Base-by-base conservation (phyloP, 2,797 vertebrate species). In the Fringilla coelebs region DNA sequence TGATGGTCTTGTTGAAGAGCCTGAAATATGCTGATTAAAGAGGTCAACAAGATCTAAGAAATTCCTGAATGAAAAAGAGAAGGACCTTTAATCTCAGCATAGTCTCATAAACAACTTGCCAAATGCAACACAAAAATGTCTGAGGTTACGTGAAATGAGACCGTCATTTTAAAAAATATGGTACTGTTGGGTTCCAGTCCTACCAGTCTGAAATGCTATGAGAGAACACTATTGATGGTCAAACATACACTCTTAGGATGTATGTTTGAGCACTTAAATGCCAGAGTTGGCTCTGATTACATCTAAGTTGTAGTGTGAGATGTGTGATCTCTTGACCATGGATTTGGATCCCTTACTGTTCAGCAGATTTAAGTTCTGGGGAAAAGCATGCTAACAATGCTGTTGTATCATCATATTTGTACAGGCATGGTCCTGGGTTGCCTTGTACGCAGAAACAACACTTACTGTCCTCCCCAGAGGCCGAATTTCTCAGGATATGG, bases 391-490 rank as follows among this genome's bases (percentile, higher is more conserved):
- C 51, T 62, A 72, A 90, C 90, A 88, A 91, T 73, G 46, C 60
- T 74, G 10, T 75, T 89, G 68, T 78, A 81, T 91, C 89, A 65
- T 90, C 58, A 45, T 82, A 62, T 78, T 89, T 96, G 58, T 76
- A 84, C 55, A 91, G 76, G 51, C 70, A 68, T 66, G 51, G 78
- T 66, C 29, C 32, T 60, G 43, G 24, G 10, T 86, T 84, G 72
- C 57, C 75, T 63, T 87, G 57, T 66, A 41, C 41, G 11, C 32
- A 77, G 61, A 84, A 90, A 58, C 62, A 83, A 11, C 31, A 61
- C 17, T 81, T 61, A 34, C 54, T 48, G 36, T 81, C 55, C 54
- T 81, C 66, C 63, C 81, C 17, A 81, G 83, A 75, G 73, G 43
- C 62, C 34, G 38, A 31, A 82, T 84, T 88, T 88, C 52, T 86